A percentile compares a stretch with the other conserved stretches of the same genome.
Conservation (phyloP, 1,140 invertebrate genomes). For the Neomicropteryx cornuta region DNA sequence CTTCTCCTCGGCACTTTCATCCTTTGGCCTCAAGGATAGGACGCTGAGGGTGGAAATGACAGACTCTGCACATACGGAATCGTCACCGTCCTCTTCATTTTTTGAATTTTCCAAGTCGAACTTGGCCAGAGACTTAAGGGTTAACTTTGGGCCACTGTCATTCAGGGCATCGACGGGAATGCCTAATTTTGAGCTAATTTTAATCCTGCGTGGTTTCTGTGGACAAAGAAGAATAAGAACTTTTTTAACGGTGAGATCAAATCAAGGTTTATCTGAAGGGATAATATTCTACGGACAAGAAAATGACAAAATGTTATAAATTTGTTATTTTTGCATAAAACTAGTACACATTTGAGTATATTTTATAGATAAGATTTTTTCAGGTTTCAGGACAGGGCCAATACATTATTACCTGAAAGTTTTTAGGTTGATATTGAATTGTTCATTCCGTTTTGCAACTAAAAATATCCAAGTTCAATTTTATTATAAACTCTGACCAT, state of each 20-base stretch:
- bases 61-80: conserved; percentile 49
- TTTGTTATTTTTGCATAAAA: no score
- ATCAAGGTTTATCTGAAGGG: not conserved
- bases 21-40: conserved; percentile 63
- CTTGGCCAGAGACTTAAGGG: conserved; percentile 53
- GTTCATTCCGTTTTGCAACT: no score
- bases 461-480: no score
- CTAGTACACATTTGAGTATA: no score
- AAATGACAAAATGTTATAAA: conserved; percentile 3
- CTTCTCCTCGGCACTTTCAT: conserved; percentile 75
- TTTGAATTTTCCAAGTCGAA: conserved; percentile 24
- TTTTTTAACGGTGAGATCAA: conserved; percentile 7
- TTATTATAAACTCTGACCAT: no score
- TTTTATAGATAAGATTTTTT: no score
- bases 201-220: conserved; percentile 49
- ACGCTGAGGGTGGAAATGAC: conserved; percentile 56
- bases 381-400: no score
- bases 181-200: conserved; percentile 59
- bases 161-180: conserved; percentile 55
- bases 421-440: no score
- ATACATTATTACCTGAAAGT: no score
- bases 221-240: conserved; percentile 12
- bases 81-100: conserved; percentile 30
- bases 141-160: conserved; percentile 47
- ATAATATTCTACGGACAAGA: not conserved